phyloP scores from a whole-genome alignment of 2,113 vertebrate species.

The Coregonus clupeaformis region DNA sequence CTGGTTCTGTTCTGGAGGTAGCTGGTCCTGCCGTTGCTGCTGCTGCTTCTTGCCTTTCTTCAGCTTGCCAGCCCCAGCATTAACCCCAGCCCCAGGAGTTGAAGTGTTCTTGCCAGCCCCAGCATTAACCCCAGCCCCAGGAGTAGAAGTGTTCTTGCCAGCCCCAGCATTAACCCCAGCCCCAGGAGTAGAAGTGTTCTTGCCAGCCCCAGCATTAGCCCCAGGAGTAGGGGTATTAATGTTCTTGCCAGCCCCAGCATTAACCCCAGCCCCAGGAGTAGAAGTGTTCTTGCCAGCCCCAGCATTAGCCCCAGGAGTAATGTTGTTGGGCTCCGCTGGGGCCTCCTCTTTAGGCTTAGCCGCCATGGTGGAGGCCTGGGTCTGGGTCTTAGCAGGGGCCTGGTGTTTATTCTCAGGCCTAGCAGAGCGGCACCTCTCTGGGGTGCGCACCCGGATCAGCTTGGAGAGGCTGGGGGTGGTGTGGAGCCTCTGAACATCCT shows the following conservation, averaged over 20 bases:
- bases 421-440: conserved; percentile 73
- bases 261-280: no score
- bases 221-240: no score
- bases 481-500: conserved; percentile 85
- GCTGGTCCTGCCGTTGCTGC: conserved; percentile 64
- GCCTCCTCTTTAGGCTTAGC: conserved; percentile 72
- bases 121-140: no score
- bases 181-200: no score
- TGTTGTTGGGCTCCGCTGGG: conserved; percentile 63
- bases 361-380: conserved; percentile 10
- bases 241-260: no score
- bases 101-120: no score
- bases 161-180: no score
- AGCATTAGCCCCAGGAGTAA: conserved; percentile 9
- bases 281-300: no score
- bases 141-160: no score
- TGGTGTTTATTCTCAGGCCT: conserved; percentile 61
- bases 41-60: conserved; percentile 88
- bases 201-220: no score
- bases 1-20: conserved; percentile 66
- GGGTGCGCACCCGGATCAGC: conserved; percentile 89
- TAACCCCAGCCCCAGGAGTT: no score
- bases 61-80: conserved; percentile 59
- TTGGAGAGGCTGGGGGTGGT: conserved; percentile 88
- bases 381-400: conserved; percentile 46